Percentiles rank a stretch among this genome's conserved stretches.
phyloP scores from a whole-genome alignment of 2,888 invertebrate genomes.

The Cyrtodaria siliqua region DNA sequence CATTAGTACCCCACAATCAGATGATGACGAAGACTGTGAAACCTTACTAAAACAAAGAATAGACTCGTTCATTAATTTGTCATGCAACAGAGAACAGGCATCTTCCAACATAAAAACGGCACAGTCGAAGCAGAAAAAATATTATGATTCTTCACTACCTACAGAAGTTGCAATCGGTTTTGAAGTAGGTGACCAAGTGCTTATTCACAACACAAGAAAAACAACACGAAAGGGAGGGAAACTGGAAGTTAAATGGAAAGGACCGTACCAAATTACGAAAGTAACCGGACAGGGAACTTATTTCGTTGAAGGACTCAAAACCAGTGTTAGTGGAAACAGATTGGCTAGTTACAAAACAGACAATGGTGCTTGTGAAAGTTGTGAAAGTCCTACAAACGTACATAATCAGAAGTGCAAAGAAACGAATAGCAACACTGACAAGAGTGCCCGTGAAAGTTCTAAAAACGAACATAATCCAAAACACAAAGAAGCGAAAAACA shows the following conservation, averaged over 20 bases:
- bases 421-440: conserved; percentile 7
- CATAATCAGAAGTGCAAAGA: too few relatives aligned
- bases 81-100: conserved; percentile 29
- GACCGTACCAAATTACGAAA: conserved; percentile 12
- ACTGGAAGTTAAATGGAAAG: conserved; percentile 12
- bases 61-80: conserved; percentile 27
- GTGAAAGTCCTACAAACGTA: conserved; percentile 15
- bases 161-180: conserved; percentile 22
- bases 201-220: conserved; percentile 28
- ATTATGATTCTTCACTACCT: conserved; percentile 35
- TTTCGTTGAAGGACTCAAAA: conserved; percentile 11
- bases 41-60: conserved; percentile 23
- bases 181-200: conserved; percentile 29
- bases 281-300: conserved; percentile 15
- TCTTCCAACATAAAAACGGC: conserved; percentile 34
- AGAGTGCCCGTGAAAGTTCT: not conserved
- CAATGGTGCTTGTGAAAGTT: conserved; percentile 6
- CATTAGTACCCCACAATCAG: conserved; percentile 12
- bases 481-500: too few relatives aligned
- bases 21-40: conserved; percentile 23
- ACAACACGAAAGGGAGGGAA: not conserved
- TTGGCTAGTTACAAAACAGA: conserved; percentile 9
- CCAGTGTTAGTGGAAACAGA: conserved; percentile 18
- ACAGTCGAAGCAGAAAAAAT: conserved; percentile 33
- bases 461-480: too few relatives aligned